Percentiles rank a stretch among this genome's conserved stretches.
Evolutionary conservation across 1,140 invertebrate genomes (phyloP).

Genomic region (Drosophila triauraria): DNA sequence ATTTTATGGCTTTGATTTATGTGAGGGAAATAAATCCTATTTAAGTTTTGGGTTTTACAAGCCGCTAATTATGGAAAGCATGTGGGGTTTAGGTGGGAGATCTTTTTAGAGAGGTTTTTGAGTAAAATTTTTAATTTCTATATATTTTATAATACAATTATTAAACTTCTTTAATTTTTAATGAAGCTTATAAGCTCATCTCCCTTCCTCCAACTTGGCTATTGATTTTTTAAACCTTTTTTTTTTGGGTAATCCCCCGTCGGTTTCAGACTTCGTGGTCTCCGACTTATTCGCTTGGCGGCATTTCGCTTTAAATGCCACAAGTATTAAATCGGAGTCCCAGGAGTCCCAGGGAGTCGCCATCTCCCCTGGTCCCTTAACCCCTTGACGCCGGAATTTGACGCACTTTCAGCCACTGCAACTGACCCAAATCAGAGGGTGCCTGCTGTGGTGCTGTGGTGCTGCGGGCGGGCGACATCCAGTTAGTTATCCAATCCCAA

Average conservation of each 20-base stretch:
- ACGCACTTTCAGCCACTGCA: slow-evolving; percentile 34
- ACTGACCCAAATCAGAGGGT: slow-evolving; percentile 48
- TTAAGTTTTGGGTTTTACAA: neutral
- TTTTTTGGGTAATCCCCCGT: neutral
- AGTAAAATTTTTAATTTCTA: neutral
- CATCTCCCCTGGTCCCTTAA: neutral
- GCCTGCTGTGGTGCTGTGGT: slow-evolving; percentile 22
- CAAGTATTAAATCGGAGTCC: slow-evolving; percentile 18
- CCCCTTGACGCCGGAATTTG: slow-evolving; percentile 3
- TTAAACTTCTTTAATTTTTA: too few relatives aligned
- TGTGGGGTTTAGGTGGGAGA: neutral
- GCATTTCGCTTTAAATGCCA: slow-evolving; percentile 13
- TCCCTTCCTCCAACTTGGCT: neutral
- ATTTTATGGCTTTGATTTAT: slow-evolving; percentile 15
- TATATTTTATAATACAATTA: too few relatives aligned
- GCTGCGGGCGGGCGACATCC: slow-evolving; percentile 5
- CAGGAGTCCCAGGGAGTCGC: neutral
- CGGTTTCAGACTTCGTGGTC: neutral
- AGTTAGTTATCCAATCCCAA: slow-evolving; percentile 18
- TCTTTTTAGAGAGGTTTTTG: too few relatives aligned
- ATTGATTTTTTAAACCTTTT: slow-evolving; percentile 1
- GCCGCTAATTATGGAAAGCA: neutral
- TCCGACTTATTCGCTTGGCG: neutral
- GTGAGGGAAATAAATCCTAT: neutral
- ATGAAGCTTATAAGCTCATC: too few relatives aligned